Conservation (phyloP, 2,797 vertebrate species). For the Gymnothorax javanicus region DNA sequence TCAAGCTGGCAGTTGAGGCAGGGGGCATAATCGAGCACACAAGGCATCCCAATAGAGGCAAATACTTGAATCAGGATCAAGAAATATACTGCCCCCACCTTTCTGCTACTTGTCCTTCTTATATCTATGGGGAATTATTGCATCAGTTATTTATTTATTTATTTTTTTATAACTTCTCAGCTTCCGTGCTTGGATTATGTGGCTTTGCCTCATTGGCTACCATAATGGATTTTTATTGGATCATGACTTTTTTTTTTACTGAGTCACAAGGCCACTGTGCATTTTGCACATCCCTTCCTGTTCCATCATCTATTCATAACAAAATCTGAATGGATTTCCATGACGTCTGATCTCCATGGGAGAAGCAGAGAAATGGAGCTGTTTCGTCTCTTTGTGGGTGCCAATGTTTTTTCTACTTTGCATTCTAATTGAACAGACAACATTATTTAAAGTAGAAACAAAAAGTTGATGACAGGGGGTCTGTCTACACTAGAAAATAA, state of each 20-base stretch:
- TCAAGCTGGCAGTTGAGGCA: conserved; percentile 26
- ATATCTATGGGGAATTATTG: conserved; percentile 7
- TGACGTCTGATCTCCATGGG: conserved; percentile 8
- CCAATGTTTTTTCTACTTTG: background rate
- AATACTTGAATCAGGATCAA: background rate
- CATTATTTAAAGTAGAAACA: background rate
- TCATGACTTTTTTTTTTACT: background rate
- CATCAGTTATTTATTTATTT: conserved; percentile 12
- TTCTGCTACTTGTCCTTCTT: background rate
- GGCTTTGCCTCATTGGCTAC: conserved; percentile 19
- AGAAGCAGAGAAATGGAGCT: conserved; percentile 13
- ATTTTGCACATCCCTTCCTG: background rate
- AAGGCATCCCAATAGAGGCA: conserved; percentile 17
- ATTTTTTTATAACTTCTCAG: background rate
- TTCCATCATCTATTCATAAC: conserved; percentile 8
- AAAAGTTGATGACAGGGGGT: background rate
- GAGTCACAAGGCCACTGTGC: conserved; percentile 12
- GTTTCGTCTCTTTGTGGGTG: background rate
- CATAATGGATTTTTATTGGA: conserved; percentile 29
- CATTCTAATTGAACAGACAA: background rate
- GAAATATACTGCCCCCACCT: conserved; percentile 2
- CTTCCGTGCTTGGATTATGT: conserved; percentile 21
- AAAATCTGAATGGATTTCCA: conserved; percentile 21
- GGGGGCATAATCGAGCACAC: conserved; percentile 16
- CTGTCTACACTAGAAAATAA: background rate